Conservation (phyloP, 2,797 vertebrate species). For the Coendou prehensilis region DNA sequence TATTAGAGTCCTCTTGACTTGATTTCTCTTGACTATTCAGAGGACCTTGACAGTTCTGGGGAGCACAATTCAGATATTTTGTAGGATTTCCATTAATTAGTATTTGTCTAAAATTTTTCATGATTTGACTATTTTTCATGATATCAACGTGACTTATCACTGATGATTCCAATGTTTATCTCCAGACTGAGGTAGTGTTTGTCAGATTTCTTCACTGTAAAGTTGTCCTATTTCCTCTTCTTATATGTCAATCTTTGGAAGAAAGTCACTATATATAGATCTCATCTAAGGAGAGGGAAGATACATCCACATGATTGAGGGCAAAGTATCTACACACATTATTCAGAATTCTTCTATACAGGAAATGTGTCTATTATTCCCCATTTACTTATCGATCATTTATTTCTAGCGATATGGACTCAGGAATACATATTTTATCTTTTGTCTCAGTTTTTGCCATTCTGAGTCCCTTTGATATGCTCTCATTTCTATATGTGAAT, state of each 20-base stretch:
- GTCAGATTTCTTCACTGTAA: neutral
- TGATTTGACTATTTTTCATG: neutral
- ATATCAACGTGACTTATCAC: neutral
- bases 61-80: neutral
- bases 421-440: neutral
- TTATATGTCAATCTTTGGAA: neutral
- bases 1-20: neutral
- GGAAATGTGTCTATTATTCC: neutral
- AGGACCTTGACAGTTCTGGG: neutral
- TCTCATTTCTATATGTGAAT: neutral
- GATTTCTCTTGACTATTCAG: neutral
- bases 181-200: neutral
- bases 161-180: neutral
- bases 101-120: neutral
- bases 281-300: neutral
- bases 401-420: constrained; percentile 11
- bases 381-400: neutral
- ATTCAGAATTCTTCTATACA: neutral
- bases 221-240: neutral
- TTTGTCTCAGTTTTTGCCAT: neutral
- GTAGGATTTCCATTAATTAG: neutral
- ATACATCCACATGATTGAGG: neutral
- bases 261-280: neutral
- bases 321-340: neutral
- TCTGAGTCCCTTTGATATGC: neutral